These are phyloP conservation scores for Drosophila niveifrons DNA, from an alignment of 2,888 invertebrate species.

Conservation along the genomic window DNA sequence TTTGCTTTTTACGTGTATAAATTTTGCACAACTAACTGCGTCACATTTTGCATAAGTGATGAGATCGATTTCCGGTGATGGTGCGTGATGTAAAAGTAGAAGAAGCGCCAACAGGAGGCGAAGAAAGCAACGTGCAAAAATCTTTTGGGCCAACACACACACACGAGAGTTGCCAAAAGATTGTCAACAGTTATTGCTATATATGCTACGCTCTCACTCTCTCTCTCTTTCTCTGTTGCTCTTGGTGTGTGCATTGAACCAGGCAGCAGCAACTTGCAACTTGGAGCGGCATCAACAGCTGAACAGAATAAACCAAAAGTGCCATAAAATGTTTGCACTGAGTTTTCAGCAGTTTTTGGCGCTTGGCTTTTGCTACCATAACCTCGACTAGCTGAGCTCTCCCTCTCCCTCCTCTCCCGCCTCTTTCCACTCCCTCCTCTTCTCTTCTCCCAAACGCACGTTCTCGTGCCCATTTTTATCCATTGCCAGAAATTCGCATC, in stretches of 20 bases:
- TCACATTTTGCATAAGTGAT: slow-evolving; percentile 81
- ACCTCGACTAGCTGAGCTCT: neutral
- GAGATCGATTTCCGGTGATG: slow-evolving; percentile 78
- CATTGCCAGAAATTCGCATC: slow-evolving; percentile 48
- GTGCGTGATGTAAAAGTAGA: slow-evolving; percentile 66
- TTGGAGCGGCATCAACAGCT: slow-evolving; percentile 43
- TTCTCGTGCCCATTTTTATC: slow-evolving; percentile 49
- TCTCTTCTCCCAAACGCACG: too few species aligned
- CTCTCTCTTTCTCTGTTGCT: slow-evolving; percentile 12
- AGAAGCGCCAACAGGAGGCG: slow-evolving; percentile 1
- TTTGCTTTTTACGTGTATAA: slow-evolving; percentile 52
- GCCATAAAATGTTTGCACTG: slow-evolving; percentile 78
- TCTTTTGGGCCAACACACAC: slow-evolving; percentile 55
- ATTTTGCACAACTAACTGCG: slow-evolving; percentile 79
- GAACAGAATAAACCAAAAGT: slow-evolving; percentile 76
- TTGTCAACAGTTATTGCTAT: slow-evolving; percentile 79
- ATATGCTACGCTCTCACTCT: slow-evolving; percentile 7
- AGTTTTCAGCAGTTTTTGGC: slow-evolving; percentile 54
- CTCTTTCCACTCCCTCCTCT: neutral
- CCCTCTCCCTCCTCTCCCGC: neutral
- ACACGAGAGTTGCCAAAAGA: slow-evolving; percentile 69
- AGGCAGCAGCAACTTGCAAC: slow-evolving; percentile 51
- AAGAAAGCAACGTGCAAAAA: slow-evolving; percentile 21
- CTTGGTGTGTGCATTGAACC: slow-evolving; percentile 50
- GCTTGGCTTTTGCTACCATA: slow-evolving; percentile 47